phyloP scores from a whole-genome alignment of 2,797 vertebrate species.

The Channa striata region DNA sequence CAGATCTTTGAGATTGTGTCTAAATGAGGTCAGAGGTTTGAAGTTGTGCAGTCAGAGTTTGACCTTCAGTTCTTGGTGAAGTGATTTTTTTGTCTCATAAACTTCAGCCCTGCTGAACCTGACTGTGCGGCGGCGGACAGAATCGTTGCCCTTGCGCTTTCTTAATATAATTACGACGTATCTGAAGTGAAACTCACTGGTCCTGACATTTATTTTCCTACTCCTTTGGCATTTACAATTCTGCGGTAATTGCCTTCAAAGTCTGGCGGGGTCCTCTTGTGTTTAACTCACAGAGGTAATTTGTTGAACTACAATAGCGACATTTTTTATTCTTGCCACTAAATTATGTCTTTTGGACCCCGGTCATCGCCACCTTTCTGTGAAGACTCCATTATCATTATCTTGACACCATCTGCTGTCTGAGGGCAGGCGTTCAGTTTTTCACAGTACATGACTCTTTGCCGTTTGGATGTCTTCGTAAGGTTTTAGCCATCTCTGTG shows the following conservation, averaged over 20 bases:
- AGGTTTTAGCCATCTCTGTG: background rate
- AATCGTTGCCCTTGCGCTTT: background rate
- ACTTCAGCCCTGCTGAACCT: background rate
- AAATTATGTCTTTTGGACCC: constrained; percentile 1
- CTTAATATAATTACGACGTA: no score
- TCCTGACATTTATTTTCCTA: no score
- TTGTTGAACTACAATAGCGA: background rate
- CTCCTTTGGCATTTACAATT: background rate
- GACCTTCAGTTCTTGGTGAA: constrained; percentile 29
- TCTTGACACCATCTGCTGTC: constrained; percentile 16
- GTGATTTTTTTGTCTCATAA: constrained; percentile 9
- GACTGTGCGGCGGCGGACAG: background rate
- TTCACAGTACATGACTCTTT: background rate
- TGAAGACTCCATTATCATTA: constrained; percentile 22
- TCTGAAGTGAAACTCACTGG: no score
- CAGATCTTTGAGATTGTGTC: constrained; percentile 12
- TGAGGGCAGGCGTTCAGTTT: constrained; percentile 10
- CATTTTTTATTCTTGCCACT: constrained; percentile 10
- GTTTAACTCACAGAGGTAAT: background rate
- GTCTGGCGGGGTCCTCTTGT: background rate
- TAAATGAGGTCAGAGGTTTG: constrained; percentile 9
- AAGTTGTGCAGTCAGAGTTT: background rate
- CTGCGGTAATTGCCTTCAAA: background rate
- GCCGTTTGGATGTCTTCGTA: background rate
- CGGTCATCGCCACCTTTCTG: constrained; percentile 3